Percentiles rank a stretch among this genome's conserved stretches.
Evolutionary conservation across 1,140 invertebrate species (phyloP).

Genomic region (Danaus plexippus): DNA sequence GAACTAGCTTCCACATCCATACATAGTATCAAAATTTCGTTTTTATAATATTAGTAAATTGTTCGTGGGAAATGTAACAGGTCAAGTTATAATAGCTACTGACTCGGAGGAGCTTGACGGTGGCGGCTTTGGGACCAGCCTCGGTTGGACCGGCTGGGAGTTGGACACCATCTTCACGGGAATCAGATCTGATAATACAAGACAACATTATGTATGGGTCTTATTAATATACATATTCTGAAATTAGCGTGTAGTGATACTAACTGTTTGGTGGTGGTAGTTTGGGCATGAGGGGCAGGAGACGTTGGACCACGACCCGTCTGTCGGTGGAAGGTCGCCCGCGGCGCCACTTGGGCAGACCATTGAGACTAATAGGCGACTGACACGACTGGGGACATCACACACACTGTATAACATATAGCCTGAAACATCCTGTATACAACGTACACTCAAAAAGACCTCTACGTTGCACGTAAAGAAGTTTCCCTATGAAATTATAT

Average conservation of each 20-base stretch:
- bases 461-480: too few species aligned
- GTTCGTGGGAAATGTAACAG: too few species aligned
- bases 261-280: conserved; percentile 41
- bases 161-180: conserved; percentile 47
- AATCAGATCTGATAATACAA: conserved; percentile 34
- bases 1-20: too few species aligned
- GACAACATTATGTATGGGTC: background rate
- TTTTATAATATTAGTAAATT: too few species aligned
- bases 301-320: conserved; percentile 46
- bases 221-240: background rate
- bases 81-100: conserved; percentile 14
- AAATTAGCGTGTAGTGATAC: conserved; percentile 9
- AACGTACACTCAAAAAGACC: too few species aligned
- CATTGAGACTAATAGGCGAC: conserved; percentile 24
- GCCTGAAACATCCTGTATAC: too few species aligned
- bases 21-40: too few species aligned
- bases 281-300: conserved; percentile 53
- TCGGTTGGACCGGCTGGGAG: conserved; percentile 30
- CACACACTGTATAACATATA: too few species aligned
- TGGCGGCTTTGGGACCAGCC: conserved; percentile 45
- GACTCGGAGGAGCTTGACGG: conserved; percentile 37
- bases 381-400: too few species aligned
- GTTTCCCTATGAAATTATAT: too few species aligned
- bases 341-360: conserved; percentile 38
- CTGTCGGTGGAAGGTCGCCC: conserved; percentile 34